Conservation (phyloP, 2,888 invertebrate genomes). For the Catocala sponsa region DNA sequence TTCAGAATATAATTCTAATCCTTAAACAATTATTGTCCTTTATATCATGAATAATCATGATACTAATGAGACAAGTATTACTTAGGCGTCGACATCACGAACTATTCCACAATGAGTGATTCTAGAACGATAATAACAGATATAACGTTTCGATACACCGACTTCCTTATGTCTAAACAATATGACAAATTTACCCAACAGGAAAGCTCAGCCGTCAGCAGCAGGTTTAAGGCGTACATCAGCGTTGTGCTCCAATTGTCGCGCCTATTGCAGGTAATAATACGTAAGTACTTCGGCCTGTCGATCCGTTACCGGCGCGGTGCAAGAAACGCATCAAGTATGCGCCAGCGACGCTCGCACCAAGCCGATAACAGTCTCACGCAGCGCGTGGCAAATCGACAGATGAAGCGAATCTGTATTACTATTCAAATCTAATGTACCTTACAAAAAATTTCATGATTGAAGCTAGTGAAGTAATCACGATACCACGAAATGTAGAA, state of each 20-base stretch:
- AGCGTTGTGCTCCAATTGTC: constrained; percentile 45
- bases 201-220: constrained; percentile 25
- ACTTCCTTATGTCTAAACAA: constrained; percentile 3
- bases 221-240: constrained; percentile 28
- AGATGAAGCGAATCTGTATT: constrained; percentile 37
- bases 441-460: constrained; percentile 1
- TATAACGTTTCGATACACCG: neutral
- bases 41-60: too few species aligned
- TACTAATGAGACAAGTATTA: too few species aligned
- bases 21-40: too few species aligned
- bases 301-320: constrained; percentile 28
- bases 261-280: constrained; percentile 33
- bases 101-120: too few species aligned
- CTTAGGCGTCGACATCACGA: too few species aligned
- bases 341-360: constrained; percentile 46
- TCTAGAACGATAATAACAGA: constrained; percentile 6
- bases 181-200: constrained; percentile 23
- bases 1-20: too few species aligned
- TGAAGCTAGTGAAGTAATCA: neutral
- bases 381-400: constrained; percentile 50
- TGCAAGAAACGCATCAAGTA: constrained; percentile 39
- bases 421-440: constrained; percentile 6
- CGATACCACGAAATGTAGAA: neutral
- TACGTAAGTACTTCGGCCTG: constrained; percentile 38
- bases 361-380: constrained; percentile 52